Conservation (phyloP, 2,113 vertebrate species). For the Rhynchopsitta pachyrhyncha region DNA sequence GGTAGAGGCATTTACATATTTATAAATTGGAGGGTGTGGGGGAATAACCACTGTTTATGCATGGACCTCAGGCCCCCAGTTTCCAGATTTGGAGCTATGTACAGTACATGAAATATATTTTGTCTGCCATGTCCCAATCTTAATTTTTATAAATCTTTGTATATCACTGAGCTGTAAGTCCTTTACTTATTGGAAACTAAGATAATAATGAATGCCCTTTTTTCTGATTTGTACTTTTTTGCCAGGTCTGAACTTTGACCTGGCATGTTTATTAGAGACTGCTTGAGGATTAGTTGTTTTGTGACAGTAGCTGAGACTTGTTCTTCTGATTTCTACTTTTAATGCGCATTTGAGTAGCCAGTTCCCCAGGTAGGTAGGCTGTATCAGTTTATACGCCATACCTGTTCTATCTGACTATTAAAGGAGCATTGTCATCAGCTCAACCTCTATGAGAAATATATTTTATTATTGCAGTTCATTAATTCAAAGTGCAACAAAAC, state of each 20-base stretch:
- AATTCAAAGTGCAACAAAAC: background rate
- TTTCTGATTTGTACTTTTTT: background rate
- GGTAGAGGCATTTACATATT: background rate
- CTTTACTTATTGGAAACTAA: background rate
- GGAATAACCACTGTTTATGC: background rate
- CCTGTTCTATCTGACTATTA: background rate
- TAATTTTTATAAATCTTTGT: background rate
- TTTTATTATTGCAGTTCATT: background rate
- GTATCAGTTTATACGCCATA: background rate
- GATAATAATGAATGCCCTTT: background rate
- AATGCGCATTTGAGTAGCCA: accelerated
- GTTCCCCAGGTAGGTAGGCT: background rate
- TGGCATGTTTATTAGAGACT: background rate
- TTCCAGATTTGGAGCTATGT: background rate
- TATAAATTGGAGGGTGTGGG: accelerated
- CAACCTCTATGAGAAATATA: background rate
- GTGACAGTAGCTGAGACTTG: background rate
- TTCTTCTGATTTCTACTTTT: background rate
- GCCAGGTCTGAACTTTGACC: background rate
- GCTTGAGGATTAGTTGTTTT: background rate
- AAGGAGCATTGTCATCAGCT: background rate
- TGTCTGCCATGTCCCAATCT: background rate
- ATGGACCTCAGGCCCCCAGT: background rate
- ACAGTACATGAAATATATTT: background rate
- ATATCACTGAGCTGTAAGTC: background rate